Base-by-base conservation (phyloP, 2,113 vertebrate species). In the Poeciliopsis turrubarensis region DNA sequence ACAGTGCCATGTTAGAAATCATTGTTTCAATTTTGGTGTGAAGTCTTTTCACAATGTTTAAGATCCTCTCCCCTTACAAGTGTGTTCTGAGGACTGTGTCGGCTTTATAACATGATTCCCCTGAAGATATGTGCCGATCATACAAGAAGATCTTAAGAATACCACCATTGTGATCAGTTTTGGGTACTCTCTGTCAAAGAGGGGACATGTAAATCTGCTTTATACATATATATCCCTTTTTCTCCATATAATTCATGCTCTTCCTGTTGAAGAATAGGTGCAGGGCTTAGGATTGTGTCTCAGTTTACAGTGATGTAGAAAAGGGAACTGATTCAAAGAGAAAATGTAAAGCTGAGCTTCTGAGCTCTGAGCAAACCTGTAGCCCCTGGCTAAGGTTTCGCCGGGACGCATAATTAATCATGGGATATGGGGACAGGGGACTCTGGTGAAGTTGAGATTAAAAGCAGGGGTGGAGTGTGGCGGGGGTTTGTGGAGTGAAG, bases 371-470 rank as follows among this genome's bases (percentile, higher is more conserved):
- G 80, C 65, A 67, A 71, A 86, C 86, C 83, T 92, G 71, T 81
- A 72, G 84, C 82, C 76, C 77, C 67, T 65, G 77, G 85, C 84
- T 81, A 80, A 69, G 73, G 77, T 87, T 91, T 83, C 87, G 78
- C 77, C 41, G 17, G 61, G 62, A 75, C 71, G 77, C 73, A 73
- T 87, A 85, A 90, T 90, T 88, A 92, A 90, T 85, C 31, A 87
- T 82, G 80, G 79, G 75, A 83, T 77, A 63, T 75, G 30, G 86
- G 77, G 89, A 88, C 79, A 81, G 71, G 15, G 73, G 70, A 72
- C 60, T 77, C 85, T 60, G 71, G 86, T 82, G 86, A 79, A 73
- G 70, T 62, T 65, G 68, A 84, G 86, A 88, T 87, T 90, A 84
- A 89, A 87, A 80, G 75, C 60, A 71, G 69, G 77, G 60, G 62